Evolutionary conservation across 2,797 vertebrate species (phyloP), one percentile per base, ranked within the genome.

Genomic region (Gila robusta): DNA sequence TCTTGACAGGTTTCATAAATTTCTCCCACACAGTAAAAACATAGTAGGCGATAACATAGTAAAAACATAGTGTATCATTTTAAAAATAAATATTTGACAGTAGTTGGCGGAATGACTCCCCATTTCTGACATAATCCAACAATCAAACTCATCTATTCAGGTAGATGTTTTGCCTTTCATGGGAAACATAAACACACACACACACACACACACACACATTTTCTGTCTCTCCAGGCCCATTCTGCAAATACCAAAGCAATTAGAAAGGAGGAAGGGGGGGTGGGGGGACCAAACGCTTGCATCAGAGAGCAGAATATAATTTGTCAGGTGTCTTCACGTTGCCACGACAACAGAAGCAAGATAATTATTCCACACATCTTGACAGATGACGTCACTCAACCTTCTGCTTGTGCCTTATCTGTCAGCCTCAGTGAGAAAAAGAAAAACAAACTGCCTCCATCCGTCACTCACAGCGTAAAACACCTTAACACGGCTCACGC

Each of bases 321-420:
- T 91, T 91, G 92, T 95, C 91, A 92, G 85, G 83, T 89, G 81
- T 90, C 69, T 6, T 72, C 35, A 9, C 1, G 91, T 93, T 92
- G 47, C 94, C 87, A 93, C 91, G 91, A 88, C 90, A 89, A 93
- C 93, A 54, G 84, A 86, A 87, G 88, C 76, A 49, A 80, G 72
- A 83, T 26, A 82, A 84, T 76, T 70, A 86, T 87, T 88, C 67
- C 49, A 66, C 69, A 59, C 56, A 82, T 86, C 69, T 66, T 78
- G 79, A 89, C 71, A 41, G 37, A 82, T 85, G 88, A 79, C 81
- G 71, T 89, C 76, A 67, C n/a, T 52, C 81, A 64, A 72, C 81
- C 79, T 84, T 69, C 86, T 76, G 59, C 84, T 35, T 32, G 71
- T 3, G 37, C 66, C 62, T 81, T 70, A 73, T 81, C 54, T 49